Base-by-base conservation (phyloP, 1,140 invertebrate species). In the Brevipalpus yothersi region DNA sequence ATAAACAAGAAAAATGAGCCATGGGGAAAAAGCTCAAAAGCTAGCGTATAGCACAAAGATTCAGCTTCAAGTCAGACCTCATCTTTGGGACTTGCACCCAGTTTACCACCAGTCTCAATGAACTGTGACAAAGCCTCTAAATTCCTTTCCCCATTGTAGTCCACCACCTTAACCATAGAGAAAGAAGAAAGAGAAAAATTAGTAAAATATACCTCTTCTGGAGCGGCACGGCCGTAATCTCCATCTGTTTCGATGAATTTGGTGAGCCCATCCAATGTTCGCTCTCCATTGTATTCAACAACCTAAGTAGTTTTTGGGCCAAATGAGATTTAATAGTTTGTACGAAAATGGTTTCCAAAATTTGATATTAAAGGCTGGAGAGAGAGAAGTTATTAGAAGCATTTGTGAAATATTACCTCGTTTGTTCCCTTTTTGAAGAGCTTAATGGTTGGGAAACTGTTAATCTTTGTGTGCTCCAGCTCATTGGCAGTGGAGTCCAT, bases 401-500 rank as follows among this genome's bases (percentile, higher is more conserved):
- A 31, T 31, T 31, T 31, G 31, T 5, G 31, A 31, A 31, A 31
- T 5, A 66, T 68, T 73, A 89, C 86, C 74, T 91, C 80, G 73
- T 93, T 93, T 62, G 84, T 82, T 54, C 79, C 83, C 74, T 92
- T 92, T 64, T 84, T 84, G 78, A 89, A 98, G 63, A 92, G 78
- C 70, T 89, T 94, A 68, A 99, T 80, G 40, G 94, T 99, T 43
- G 95, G 95, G 82, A 93, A 99, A 63, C 82, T 91, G 60, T 80
- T 80, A 69, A 99, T 82, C 76, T 92, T 94, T 42, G 87, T 82
- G 74, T 88, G 84, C 67, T 93, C 89, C 60, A 98, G 72, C 76
- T 98, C 94, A 72, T 98, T 99, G 68, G 80, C 84, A 59, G 93
- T 97, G 55, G 93, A 81, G 73, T 99, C 95, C 79, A 99, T 95